phyloP scores from a whole-genome alignment of 2,888 invertebrate species.

The Pterostichus niger region DNA sequence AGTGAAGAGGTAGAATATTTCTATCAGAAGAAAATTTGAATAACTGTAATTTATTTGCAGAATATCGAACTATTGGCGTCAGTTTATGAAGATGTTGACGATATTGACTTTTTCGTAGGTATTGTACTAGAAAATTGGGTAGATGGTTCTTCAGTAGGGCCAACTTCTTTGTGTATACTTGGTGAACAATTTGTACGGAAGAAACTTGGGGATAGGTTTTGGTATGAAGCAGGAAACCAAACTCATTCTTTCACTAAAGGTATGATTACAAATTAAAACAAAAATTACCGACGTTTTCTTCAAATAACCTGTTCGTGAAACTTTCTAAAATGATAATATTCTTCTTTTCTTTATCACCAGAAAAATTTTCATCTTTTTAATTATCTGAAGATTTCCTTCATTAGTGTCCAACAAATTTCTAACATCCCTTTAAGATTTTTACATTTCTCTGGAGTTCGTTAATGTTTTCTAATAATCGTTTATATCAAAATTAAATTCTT shows the following conservation, averaged over 20 bases:
- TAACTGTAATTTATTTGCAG: neutral
- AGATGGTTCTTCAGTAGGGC: conserved; percentile 11
- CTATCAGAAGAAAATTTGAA: neutral
- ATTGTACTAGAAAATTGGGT: conserved; percentile 15
- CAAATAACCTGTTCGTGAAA: too few species aligned
- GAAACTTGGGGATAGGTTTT: conserved; percentile 57
- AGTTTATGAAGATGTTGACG: conserved; percentile 38
- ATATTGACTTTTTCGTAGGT: conserved; percentile 52
- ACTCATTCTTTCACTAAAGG: conserved; percentile 45
- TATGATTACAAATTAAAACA: neutral
- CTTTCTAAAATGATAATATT: too few species aligned
- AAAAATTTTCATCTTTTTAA: too few species aligned
- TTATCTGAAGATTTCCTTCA: too few species aligned
- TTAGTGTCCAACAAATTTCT: too few species aligned
- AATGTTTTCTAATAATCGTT: too few species aligned
- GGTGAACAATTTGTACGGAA: conserved; percentile 48
- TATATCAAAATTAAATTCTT: too few species aligned
- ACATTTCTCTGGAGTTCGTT: too few species aligned
- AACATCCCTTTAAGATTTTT: too few species aligned
- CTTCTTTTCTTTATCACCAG: too few species aligned
- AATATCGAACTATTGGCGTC: conserved; percentile 7
- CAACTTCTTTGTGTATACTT: conserved; percentile 30
- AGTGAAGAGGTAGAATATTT: conserved; percentile 72
- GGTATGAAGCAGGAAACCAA: conserved; percentile 44
- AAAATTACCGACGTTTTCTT: too few species aligned